Percentiles rank a stretch among this genome's conserved stretches.
Conservation (phyloP, 1,140 invertebrate species). For the Drosophila rufa region DNA sequence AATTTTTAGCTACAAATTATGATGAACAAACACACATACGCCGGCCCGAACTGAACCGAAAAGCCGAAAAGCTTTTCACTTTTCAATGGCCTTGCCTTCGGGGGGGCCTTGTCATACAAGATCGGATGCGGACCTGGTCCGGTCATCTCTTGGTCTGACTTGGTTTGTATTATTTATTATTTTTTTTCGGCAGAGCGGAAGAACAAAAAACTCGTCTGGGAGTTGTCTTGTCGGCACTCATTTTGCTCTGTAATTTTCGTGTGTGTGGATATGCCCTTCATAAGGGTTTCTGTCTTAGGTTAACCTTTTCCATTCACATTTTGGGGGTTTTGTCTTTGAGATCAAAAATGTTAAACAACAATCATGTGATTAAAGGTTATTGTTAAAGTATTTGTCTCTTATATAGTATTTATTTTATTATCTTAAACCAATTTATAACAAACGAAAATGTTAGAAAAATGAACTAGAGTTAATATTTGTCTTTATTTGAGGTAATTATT, state of each 20-base stretch:
- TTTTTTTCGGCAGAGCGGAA: constrained; percentile 30
- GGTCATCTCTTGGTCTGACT: constrained; percentile 21
- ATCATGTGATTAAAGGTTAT: background rate
- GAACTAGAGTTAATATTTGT: no score
- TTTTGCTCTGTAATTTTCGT: constrained; percentile 36
- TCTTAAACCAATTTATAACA: no score
- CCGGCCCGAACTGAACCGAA: constrained; percentile 8
- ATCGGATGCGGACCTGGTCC: background rate
- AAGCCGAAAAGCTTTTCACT: constrained; percentile 57
- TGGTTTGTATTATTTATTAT: background rate
- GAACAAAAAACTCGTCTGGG: constrained; percentile 53
- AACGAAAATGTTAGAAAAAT: no score
- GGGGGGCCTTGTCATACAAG: constrained; percentile 12
- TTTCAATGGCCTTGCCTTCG: constrained; percentile 60
- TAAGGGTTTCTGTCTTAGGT: background rate
- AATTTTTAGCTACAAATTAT: constrained; percentile 78
- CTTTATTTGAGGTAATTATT: no score
- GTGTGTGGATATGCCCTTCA: constrained; percentile 19
- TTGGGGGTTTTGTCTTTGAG: background rate
- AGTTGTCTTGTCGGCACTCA: constrained; percentile 9
- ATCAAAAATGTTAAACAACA: background rate
- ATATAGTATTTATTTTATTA: no score
- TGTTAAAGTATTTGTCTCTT: background rate
- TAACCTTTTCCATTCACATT: background rate
- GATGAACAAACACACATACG: constrained; percentile 64